Percentiles rank a stretch among this genome's conserved stretches.
phyloP scores from a whole-genome alignment of 2,797 vertebrate species.

The Galago senegalensis region DNA sequence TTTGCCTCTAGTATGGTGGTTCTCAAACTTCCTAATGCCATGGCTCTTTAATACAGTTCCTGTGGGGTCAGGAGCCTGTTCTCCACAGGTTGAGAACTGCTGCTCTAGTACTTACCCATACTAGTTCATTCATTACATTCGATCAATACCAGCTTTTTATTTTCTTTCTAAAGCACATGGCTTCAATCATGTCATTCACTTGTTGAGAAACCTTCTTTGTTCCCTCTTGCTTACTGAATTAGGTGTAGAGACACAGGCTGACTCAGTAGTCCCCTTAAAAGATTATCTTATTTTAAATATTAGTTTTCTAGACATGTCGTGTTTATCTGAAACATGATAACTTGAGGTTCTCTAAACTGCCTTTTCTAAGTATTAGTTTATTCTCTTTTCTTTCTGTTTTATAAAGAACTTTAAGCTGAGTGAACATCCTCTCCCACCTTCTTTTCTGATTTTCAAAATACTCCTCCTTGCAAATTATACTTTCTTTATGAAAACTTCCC shows the following conservation, averaged over 20 bases:
- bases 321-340: not conserved
- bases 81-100: no score
- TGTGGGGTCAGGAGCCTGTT: no score
- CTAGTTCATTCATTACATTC: not conserved
- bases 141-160: not conserved
- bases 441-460: not conserved
- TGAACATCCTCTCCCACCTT: not conserved
- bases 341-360: not conserved
- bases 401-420: not conserved
- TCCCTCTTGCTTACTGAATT: not conserved
- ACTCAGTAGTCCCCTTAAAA: conserved; percentile 19
- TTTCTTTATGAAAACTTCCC: conserved; percentile 18
- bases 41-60: no score
- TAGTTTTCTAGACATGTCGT: not conserved
- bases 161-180: not conserved
- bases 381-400: not conserved
- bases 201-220: not conserved
- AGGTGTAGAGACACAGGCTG: not conserved
- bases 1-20: not conserved
- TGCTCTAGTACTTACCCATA: not conserved
- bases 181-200: not conserved
- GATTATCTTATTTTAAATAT: not conserved
- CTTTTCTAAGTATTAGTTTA: not conserved
- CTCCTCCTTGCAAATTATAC: not conserved
- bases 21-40: no score